These are phyloP conservation scores for Ciconia boyciana DNA, from an alignment of 2,113 vertebrate species.

Conservation along the genomic window DNA sequence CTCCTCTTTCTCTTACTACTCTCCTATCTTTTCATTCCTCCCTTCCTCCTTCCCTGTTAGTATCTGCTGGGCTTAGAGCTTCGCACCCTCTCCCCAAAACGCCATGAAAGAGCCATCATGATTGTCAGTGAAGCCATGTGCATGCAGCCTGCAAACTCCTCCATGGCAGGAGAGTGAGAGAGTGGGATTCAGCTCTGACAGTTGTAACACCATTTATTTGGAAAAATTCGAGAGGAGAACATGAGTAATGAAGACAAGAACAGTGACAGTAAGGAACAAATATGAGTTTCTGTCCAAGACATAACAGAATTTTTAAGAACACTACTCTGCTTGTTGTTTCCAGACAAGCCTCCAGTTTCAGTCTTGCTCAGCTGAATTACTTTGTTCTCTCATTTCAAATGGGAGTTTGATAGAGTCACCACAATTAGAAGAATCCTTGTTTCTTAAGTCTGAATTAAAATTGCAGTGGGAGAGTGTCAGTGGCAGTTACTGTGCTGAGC, in stretches of 20 bases:
- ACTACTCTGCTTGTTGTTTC: not conserved
- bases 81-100: not conserved
- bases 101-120: not conserved
- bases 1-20: not conserved
- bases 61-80: not conserved
- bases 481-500: not conserved
- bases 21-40: not conserved
- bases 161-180: not conserved
- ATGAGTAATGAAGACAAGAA: constrained; percentile 57
- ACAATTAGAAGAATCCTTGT: not conserved
- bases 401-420: not conserved
- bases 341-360: constrained; percentile 11
- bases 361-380: constrained; percentile 1
- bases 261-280: constrained; percentile 45
- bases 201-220: constrained; percentile 19
- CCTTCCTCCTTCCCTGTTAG: not conserved
- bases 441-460: not conserved
- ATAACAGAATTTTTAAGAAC: constrained; percentile 37
- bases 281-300: constrained; percentile 35
- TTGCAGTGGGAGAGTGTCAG: fast-evolving
- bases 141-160: not conserved
- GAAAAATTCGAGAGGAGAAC: constrained; percentile 34
- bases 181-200: constrained; percentile 28
- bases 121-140: not conserved
- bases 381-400: not conserved